Conservation (phyloP, 2,113 vertebrate genomes). For the Pomatorhinus ruficollis region DNA sequence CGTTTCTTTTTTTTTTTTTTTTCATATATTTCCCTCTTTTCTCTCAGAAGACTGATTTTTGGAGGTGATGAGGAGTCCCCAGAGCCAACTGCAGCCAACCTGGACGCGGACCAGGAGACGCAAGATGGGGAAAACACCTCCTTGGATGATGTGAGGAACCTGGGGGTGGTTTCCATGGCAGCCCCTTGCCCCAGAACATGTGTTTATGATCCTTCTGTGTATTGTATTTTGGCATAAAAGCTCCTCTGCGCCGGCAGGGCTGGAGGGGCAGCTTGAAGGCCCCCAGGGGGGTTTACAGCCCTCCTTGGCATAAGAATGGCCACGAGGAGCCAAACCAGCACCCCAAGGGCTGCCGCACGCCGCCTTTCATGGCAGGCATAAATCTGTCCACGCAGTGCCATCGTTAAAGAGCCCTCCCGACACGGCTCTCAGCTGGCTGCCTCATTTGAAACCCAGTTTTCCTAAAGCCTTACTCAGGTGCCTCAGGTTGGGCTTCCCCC, state of each 20-base stretch:
- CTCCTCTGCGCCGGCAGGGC: constrained; percentile 35
- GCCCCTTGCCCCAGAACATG: constrained; percentile 61
- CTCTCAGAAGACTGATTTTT: not conserved
- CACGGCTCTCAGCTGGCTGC: not conserved
- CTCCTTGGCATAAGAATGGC: constrained; percentile 74
- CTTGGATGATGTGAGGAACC: not conserved
- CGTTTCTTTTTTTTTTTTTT: too few relatives aligned
- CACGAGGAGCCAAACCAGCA: constrained; percentile 49
- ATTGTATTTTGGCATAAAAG: constrained; percentile 76
- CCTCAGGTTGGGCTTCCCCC: not conserved
- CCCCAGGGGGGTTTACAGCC: constrained; percentile 70
- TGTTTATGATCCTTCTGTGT: constrained; percentile 73
- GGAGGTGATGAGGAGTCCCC: not conserved
- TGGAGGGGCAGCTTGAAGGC: constrained; percentile 52
- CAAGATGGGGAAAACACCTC: not conserved
- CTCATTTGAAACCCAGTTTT: not conserved
- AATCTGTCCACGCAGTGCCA: constrained; percentile 28
- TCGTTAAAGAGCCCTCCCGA: constrained; percentile 1
- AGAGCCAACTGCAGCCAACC: not conserved
- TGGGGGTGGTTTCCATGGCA: constrained; percentile 68
- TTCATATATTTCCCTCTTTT: not conserved
- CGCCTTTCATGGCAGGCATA: constrained; percentile 43
- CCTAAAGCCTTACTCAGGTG: not conserved
- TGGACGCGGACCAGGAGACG: not conserved
- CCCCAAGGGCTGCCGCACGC: constrained; percentile 35